Conservation (phyloP, 2,888 invertebrate species). For the Amblyteles armatorius region DNA sequence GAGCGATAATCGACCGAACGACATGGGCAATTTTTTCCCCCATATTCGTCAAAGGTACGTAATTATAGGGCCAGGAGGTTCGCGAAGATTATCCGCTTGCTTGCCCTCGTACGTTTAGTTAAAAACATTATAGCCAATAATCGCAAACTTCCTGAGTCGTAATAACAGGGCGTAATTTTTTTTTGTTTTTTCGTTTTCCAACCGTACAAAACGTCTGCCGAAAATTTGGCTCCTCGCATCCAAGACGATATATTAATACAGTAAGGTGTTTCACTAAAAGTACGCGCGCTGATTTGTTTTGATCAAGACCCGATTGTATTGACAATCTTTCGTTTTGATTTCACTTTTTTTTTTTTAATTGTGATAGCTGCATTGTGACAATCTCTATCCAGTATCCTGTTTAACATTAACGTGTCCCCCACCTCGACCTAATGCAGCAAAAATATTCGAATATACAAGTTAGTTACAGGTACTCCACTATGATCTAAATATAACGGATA, state of each 20-base stretch:
- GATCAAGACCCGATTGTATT: slow-evolving; percentile 41
- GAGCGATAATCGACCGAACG: not conserved
- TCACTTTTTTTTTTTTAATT: slow-evolving; percentile 18
- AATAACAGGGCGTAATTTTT: slow-evolving; percentile 3
- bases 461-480: slow-evolving; percentile 59
- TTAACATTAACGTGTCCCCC: slow-evolving; percentile 25
- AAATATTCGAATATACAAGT: slow-evolving; percentile 62
- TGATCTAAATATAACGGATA: slow-evolving; percentile 46
- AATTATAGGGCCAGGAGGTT: not conserved
- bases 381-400: slow-evolving; percentile 34
- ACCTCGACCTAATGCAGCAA: slow-evolving; percentile 43
- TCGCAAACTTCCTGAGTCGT: slow-evolving; percentile 4
- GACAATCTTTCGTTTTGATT: slow-evolving; percentile 38
- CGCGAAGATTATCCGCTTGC: not conserved
- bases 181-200: slow-evolving; percentile 58
- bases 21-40: not conserved
- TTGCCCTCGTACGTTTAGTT: not conserved
- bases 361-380: slow-evolving; percentile 3
- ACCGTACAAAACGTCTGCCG: slow-evolving; percentile 70
- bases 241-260: not conserved
- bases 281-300: slow-evolving; percentile 35
- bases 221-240: slow-evolving; percentile 51
- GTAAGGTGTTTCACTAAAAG: not conserved
- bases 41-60: not conserved
- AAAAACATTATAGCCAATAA: slow-evolving; percentile 3